Conservation (phyloP, 2,888 invertebrate species). For the Coleophora flavipennella region DNA sequence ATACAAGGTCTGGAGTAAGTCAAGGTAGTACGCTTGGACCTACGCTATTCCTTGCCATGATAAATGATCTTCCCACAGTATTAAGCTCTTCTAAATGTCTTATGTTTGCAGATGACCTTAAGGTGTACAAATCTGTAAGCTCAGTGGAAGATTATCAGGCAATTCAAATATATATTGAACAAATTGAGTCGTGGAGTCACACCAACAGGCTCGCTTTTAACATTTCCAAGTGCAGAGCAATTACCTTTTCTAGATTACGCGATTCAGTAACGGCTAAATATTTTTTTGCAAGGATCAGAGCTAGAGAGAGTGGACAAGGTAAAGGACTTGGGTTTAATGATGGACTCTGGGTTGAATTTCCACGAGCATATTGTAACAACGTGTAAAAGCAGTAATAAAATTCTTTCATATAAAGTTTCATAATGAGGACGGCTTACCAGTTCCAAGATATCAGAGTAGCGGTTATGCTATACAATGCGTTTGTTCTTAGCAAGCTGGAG, state of each 20-base stretch:
- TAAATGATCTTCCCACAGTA: neutral
- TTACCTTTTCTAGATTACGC: neutral
- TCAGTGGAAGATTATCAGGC: neutral
- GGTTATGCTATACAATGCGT: constrained; percentile 3
- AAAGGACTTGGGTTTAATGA: neutral
- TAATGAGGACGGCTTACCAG: neutral
- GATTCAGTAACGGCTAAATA: neutral
- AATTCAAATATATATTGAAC: neutral
- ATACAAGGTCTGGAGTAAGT: neutral
- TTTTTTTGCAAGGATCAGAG: too few species aligned
- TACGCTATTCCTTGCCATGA: neutral
- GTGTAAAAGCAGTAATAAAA: neutral
- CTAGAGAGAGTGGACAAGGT: neutral
- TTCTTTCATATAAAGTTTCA: constrained; percentile 1
- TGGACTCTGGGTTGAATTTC: neutral
- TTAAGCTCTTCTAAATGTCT: neutral
- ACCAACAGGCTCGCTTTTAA: neutral
- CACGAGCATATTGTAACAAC: neutral
- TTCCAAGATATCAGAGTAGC: neutral
- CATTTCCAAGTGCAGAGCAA: neutral
- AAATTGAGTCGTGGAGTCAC: neutral
- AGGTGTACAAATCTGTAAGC: neutral
- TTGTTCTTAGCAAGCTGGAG: constrained; percentile 6
- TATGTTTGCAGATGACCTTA: constrained; percentile 12
- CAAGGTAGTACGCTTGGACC: neutral